A percentile compares a stretch with the other conserved stretches of the same genome.
Evolutionary conservation across 1,140 invertebrate genomes (phyloP).

Genomic region (Drosophila sucinea): DNA sequence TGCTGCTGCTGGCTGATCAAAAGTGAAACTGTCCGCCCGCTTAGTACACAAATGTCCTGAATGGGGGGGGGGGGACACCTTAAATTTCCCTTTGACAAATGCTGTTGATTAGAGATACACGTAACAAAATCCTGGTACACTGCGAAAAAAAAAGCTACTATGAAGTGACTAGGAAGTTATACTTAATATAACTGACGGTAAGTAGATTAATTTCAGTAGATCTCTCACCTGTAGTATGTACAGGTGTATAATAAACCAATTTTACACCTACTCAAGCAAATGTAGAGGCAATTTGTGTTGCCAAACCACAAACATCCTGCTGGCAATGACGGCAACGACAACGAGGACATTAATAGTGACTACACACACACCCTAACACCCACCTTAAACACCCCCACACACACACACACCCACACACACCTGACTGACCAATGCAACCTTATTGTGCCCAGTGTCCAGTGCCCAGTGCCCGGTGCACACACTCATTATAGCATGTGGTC

Average conservation of each 20-base stretch:
- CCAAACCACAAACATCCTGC: slow-evolving; percentile 46
- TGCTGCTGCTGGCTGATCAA: slow-evolving; percentile 5
- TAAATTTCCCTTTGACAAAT: too few species aligned
- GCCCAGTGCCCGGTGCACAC: slow-evolving; percentile 20
- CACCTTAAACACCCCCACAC: slow-evolving; percentile 6
- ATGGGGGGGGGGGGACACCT: too few species aligned
- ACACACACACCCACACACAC: slow-evolving; percentile 17
- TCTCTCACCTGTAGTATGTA: slow-evolving; percentile 18
- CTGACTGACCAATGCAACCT: slow-evolving; percentile 31
- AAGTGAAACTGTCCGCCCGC: slow-evolving; percentile 16
- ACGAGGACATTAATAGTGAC: slow-evolving; percentile 7
- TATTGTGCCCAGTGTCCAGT: slow-evolving; percentile 35
- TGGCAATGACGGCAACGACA: slow-evolving; percentile 12
- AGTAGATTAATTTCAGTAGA: not conserved
- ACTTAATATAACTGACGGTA: too few species aligned
- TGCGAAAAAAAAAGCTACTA: too few species aligned
- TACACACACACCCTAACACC: slow-evolving; percentile 25
- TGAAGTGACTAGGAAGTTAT: too few species aligned
- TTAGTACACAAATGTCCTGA: not conserved
- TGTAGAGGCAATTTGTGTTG: slow-evolving; percentile 20
- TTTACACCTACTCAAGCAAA: slow-evolving; percentile 45
- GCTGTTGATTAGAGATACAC: too few species aligned
- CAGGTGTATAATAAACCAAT: slow-evolving; percentile 27
- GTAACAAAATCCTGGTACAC: too few species aligned
- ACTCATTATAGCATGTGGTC: slow-evolving; percentile 74